Conservation (phyloP, 2,113 vertebrate genomes). For the mouse (Mus musculus) region GRCm39 chrX:83168001-83168500, state of each 20-base stretch:
- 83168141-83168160: conserved; percentile 55
- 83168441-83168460: conserved; percentile 10
- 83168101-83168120: neutral
- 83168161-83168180: neutral
- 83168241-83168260: conserved; percentile 60
- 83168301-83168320: conserved; percentile 50
- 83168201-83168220: conserved; percentile 45
- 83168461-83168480: neutral
- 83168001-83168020: neutral
- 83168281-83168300: conserved; percentile 20
- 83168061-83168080: neutral
- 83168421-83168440: neutral
- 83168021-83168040: neutral
- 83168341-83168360: conserved; percentile 50
- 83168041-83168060: neutral
- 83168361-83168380: conserved; percentile 47
- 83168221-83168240: conserved; percentile 40
- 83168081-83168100: conserved; percentile 51
- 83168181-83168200: conserved; percentile 29
- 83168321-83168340: conserved; percentile 39
- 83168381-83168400: conserved; percentile 13
- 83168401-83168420: conserved; percentile 50
- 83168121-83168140: conserved; percentile 5
- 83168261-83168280: conserved; percentile 28
- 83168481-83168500: no score